Conservation (phyloP, 2,888 invertebrate species). For the Trissoscelio sp. region DNA sequence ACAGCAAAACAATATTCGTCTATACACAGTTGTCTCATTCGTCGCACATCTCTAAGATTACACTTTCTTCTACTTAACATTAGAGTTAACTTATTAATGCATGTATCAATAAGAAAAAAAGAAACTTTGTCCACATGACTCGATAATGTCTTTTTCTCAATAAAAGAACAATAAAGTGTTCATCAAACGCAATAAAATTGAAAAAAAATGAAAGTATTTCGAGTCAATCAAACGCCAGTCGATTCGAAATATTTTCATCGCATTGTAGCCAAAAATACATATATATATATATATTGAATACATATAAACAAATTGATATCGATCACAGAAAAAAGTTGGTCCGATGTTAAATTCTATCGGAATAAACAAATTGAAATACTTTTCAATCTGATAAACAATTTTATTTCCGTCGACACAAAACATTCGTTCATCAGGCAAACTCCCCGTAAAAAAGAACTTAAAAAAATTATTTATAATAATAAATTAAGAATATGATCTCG, state of each 20-base stretch:
- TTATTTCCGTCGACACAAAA: neutral
- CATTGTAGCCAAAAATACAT: too few species aligned
- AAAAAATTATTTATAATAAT: constrained; percentile 2
- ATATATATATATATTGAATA: neutral
- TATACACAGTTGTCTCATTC: constrained; percentile 75
- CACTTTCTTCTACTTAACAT: constrained; percentile 64
- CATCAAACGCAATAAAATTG: neutral
- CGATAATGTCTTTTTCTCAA: too few species aligned
- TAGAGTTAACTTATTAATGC: neutral
- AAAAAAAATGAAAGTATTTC: constrained; percentile 15
- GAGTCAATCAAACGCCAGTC: constrained; percentile 11
- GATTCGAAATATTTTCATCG: constrained; percentile 29
- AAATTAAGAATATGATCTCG: neutral
- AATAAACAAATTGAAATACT: constrained; percentile 1
- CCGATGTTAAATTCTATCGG: neutral
- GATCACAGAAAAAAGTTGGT: constrained; percentile 17
- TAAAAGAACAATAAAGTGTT: neutral
- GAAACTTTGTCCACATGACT: too few species aligned
- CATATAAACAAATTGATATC: constrained; percentile 2
- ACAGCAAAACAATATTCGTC: constrained; percentile 76
- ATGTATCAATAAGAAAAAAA: too few species aligned
- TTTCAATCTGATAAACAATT: neutral
- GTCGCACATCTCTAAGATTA: constrained; percentile 74
- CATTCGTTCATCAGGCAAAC: neutral
- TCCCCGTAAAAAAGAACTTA: neutral